Base-by-base conservation (phyloP, 2,888 invertebrate genomes). In the Parthenolecanium corni region DNA sequence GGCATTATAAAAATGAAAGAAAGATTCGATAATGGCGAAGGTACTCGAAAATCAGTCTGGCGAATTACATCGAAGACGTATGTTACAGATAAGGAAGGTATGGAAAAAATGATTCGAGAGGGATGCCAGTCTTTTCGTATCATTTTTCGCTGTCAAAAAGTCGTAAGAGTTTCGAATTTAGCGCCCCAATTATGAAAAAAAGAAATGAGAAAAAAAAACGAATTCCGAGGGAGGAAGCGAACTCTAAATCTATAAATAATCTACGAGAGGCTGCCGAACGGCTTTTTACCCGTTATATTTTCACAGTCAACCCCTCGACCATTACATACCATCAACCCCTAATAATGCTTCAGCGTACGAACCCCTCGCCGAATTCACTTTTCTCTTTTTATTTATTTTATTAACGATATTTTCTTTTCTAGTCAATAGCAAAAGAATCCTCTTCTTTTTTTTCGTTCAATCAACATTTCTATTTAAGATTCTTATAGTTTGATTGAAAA, bases 241-340 rank as follows among this genome's bases (percentile, higher is more conserved):
- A 62, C 52, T 52, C 58, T 49, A 58, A 58, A 58, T 58, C 58
- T 58, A 58, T 58, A 58, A 58, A 58, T 58, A 58, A 58, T 49
- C 47, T 58, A 38, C 38, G 58, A 58, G 49, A 58, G 58, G 58
- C 58, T 49, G 58, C 49, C 47, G 58, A 58, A 58, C 49, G 18
- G 58, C 58, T 53, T 40, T 53, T 40, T 53, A 40, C 40, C 38
- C 40, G 53, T 53, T 53, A 53, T 53, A 53, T 53, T 53, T 53
- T 53, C 40, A 53, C 40, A 53, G 40, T 40, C 53, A 53, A 38
- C 53, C 36, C 40, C 36, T 20, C 20, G 5, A 31, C 4, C 31
- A 31, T 9, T 9, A 31, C 31, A 31, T 9, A 31, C 18, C 20
- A 20, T 14, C 21, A 53, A 44, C 16, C 18, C 44, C 16, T 11